A percentile compares a stretch with the other conserved stretches of the same genome.
phyloP scores from a whole-genome alignment of 2,113 vertebrate genomes.

The Cyanoderma ruficeps region DNA sequence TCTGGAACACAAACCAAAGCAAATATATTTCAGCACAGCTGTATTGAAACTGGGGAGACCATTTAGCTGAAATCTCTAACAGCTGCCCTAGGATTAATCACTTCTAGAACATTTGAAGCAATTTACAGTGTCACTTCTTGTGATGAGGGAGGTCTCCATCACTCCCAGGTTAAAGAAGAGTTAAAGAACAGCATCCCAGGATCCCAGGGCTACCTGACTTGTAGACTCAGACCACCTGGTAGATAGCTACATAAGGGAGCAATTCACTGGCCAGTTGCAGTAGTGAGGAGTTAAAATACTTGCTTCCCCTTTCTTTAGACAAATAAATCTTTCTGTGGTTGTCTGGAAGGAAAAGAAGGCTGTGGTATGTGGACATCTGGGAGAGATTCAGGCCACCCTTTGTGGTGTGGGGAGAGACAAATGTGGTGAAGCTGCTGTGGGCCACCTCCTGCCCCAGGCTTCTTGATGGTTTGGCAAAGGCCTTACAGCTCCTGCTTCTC shows the following conservation, averaged over 20 bases:
- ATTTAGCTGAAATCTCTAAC: background rate
- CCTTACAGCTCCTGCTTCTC: background rate
- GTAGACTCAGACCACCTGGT: background rate
- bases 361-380: constrained; percentile 45
- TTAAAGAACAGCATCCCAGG: background rate
- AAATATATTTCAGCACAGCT: background rate
- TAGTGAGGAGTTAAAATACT: constrained; percentile 38
- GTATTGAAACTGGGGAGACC: background rate
- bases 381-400: constrained; percentile 20
- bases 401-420: background rate
- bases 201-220: background rate
- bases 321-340: constrained; percentile 55
- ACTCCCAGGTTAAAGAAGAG: background rate
- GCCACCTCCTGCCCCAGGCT: background rate
- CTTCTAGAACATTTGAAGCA: background rate
- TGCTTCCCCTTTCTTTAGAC: constrained; percentile 26
- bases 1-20: background rate
- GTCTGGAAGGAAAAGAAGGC: constrained; percentile 30
- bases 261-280: background rate
- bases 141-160: background rate
- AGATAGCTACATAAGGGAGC: background rate
- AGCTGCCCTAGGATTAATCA: background rate
- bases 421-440: background rate
- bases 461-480: background rate
- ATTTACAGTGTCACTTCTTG: background rate